phyloP scores from a whole-genome alignment of 2,888 invertebrate genomes.

The Aphelenchoides bicaudatus region DNA sequence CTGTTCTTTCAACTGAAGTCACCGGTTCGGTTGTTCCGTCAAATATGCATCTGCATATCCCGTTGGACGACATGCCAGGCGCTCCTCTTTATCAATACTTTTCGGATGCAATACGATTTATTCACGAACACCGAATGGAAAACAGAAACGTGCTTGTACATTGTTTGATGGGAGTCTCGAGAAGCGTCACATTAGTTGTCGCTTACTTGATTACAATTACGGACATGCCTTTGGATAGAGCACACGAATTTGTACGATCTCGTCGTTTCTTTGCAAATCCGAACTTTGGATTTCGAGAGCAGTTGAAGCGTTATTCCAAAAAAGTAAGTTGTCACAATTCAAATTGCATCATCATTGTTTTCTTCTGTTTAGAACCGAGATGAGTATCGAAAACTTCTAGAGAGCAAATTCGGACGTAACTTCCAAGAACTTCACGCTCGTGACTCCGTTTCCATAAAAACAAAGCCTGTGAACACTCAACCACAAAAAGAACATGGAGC shows the following conservation, averaged over 20 bases:
- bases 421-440: background rate
- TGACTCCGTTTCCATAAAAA: background rate
- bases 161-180: slow-evolving; percentile 49
- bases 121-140: slow-evolving; percentile 28
- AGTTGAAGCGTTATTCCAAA: slow-evolving; percentile 39
- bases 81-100: slow-evolving; percentile 31
- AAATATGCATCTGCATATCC: slow-evolving; percentile 6
- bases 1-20: slow-evolving; percentile 10
- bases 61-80: slow-evolving; percentile 18
- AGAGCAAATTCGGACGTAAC: background rate
- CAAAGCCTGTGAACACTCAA: slow-evolving; percentile 1
- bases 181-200: slow-evolving; percentile 43
- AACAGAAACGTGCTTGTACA: slow-evolving; percentile 44
- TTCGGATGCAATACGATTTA: slow-evolving; percentile 31
- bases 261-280: slow-evolving; percentile 41
- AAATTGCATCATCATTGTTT: background rate
- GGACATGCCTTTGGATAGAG: slow-evolving; percentile 30
- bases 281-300: slow-evolving; percentile 52
- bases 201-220: slow-evolving; percentile 44
- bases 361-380: background rate
- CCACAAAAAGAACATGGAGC: too few relatives aligned
- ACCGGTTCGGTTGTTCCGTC: background rate
- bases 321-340: slow-evolving; percentile 23
- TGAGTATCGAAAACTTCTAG: slow-evolving; percentile 1
- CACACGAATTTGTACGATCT: slow-evolving; percentile 35